Percentiles rank a stretch among this genome's conserved stretches.
Evolutionary conservation across 2,888 invertebrate species (phyloP).

Genomic region (Brassicogethes aeneus): DNA sequence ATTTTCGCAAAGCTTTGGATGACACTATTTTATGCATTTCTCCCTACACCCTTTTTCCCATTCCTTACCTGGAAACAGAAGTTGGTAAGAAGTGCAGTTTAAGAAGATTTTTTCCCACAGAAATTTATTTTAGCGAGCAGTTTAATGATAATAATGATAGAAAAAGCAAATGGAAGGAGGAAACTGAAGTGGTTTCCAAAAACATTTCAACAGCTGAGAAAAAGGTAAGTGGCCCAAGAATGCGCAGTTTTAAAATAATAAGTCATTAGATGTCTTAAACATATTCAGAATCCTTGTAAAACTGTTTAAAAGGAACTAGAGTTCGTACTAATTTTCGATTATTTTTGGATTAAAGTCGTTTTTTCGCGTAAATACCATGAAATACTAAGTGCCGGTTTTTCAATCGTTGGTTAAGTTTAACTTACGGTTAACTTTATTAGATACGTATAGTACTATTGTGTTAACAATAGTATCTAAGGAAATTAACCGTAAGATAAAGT

Average conservation of each 20-base stretch:
- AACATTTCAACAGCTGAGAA: slow-evolving; percentile 9
- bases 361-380: no score
- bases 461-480: no score
- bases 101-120: slow-evolving; percentile 61
- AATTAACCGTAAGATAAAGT: no score
- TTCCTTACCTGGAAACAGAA: slow-evolving; percentile 85
- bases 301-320: no score
- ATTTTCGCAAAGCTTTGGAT: slow-evolving; percentile 65
- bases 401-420: no score
- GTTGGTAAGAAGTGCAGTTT: slow-evolving; percentile 66
- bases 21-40: slow-evolving; percentile 74
- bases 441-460: no score
- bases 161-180: slow-evolving; percentile 24
- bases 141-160: slow-evolving; percentile 31
- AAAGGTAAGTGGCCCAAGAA: slow-evolving; percentile 13
- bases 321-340: no score
- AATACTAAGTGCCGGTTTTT: no score
- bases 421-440: no score
- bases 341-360: no score
- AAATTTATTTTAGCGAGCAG: slow-evolving; percentile 62
- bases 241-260: background rate
- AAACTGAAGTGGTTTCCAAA: background rate
- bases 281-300: no score
- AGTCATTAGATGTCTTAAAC: background rate
- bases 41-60: slow-evolving; percentile 73